Conservation (phyloP, 2,113 vertebrate species). For the Clarias macrocephalus region DNA sequence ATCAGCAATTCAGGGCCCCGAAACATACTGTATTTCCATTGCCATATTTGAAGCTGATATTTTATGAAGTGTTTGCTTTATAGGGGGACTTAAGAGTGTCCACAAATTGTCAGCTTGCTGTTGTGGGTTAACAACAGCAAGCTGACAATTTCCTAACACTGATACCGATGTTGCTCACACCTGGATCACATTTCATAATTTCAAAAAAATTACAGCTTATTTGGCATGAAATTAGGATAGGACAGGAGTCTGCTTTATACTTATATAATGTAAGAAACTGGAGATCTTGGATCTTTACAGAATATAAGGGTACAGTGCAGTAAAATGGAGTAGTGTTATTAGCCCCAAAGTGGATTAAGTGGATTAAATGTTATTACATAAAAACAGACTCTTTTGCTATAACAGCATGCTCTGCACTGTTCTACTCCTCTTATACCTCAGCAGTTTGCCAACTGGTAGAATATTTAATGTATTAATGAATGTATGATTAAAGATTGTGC, state of each 20-base stretch:
- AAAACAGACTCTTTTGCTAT: background rate
- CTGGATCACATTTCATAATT: background rate
- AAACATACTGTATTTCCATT: too few relatives aligned
- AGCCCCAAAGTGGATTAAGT: background rate
- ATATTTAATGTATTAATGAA: background rate
- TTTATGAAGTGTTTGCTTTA: constrained; percentile 48
- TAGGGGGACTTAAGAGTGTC: too few relatives aligned
- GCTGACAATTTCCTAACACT: constrained; percentile 50
- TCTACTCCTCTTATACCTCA: background rate
- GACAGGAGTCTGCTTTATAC: background rate
- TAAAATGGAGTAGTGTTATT: background rate
- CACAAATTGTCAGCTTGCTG: too few relatives aligned
- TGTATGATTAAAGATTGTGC: background rate
- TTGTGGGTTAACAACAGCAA: constrained; percentile 62
- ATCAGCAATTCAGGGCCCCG: too few relatives aligned
- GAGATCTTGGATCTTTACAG: background rate
- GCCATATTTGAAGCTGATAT: too few relatives aligned
- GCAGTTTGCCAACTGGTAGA: background rate
- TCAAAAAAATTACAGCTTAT: background rate
- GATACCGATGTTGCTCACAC: constrained; percentile 57
- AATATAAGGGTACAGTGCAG: background rate
- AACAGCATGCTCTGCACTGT: background rate
- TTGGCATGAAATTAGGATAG: background rate
- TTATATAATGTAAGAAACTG: background rate
- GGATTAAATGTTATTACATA: background rate